These are phyloP conservation scores for Nezara viridula DNA, from an alignment of 2,888 invertebrate species.

Conservation along the genomic window DNA sequence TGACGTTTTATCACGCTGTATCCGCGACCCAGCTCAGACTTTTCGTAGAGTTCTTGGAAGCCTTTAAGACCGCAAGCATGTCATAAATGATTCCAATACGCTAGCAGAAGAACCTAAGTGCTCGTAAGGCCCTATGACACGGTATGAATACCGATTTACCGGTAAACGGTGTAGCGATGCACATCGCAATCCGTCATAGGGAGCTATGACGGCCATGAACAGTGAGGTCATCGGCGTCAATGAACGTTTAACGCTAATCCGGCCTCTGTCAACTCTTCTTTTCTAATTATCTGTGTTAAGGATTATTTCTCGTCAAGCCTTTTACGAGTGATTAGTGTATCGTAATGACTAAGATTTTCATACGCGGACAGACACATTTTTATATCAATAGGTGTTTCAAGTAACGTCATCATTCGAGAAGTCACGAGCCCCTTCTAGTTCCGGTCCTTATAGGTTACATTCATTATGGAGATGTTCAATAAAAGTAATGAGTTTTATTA, in stretches of 20 bases:
- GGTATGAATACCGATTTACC: slow-evolving; percentile 23
- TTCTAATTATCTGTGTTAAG: no score
- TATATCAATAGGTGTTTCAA: no score
- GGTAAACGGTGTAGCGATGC: slow-evolving; percentile 4
- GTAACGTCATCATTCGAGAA: no score
- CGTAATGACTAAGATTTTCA: no score
- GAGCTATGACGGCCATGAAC: background rate
- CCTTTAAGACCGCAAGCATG: background rate
- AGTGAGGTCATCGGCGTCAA: background rate
- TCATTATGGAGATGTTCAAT: no score
- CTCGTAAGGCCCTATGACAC: background rate
- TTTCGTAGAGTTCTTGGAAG: background rate
- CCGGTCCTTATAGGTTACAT: no score
- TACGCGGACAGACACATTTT: no score
- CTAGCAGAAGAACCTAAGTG: slow-evolving; percentile 7
- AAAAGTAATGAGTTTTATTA: no score
- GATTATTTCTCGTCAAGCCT: no score
- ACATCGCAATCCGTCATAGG: background rate
- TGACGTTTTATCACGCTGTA: background rate
- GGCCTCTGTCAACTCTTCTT: background rate
- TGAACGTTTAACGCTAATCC: background rate
- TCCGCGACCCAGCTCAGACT: background rate
- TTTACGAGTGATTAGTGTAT: no score
- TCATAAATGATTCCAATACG: slow-evolving; percentile 9
- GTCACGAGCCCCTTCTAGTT: no score